Base-by-base conservation (phyloP, 2,888 invertebrate genomes). In the Eupeodes luniger region DNA sequence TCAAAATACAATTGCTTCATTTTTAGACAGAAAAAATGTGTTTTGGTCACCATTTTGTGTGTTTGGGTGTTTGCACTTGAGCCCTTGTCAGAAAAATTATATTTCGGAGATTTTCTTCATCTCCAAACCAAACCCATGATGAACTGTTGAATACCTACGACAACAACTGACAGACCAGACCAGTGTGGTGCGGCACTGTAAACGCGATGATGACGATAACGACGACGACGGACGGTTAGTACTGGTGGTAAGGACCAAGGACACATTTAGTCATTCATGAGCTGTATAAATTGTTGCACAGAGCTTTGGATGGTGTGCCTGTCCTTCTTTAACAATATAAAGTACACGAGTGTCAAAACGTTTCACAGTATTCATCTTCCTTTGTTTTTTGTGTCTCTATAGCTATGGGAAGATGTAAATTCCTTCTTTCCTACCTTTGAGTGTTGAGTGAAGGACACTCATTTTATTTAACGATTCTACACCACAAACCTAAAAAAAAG, bases 221-320 rank as follows among this genome's bases (percentile, higher is more conserved):
- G 5, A 36, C 2, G 40, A 40, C 4, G 9, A 40, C 40, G 40
- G 40, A 40, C 40, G 5, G 40, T 40, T 27, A 2, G 27, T 27
- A 27, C 40, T 40, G 40, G 40, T 40, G 40, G 40, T 40, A 9
- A 72, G 69, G 67, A 66, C 74, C 59, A 57, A 81, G 27, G 36
- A n/a, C 75, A 82, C 74, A 79, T 86, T 69, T 79, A 47, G 70
- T 36, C 82, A 86, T 86, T 86, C 86, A 82, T 82, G 86, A 79
- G 82, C 55, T 69, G 82, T 57, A 86, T 59, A 82, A 86, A 86
- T 86, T 85, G 85, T 72, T 85, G 47, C 76, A 36, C 59, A 57
- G 27, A 27, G 27, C 19, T 36, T 12, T 9, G 51, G 5, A 19
- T 51, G 12, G 27, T 49, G 40, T 70, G 78, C 72, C 64, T 70